phyloP scores from a whole-genome alignment of 1,140 invertebrate genomes.

The Ceratosolen fusciceps region DNA sequence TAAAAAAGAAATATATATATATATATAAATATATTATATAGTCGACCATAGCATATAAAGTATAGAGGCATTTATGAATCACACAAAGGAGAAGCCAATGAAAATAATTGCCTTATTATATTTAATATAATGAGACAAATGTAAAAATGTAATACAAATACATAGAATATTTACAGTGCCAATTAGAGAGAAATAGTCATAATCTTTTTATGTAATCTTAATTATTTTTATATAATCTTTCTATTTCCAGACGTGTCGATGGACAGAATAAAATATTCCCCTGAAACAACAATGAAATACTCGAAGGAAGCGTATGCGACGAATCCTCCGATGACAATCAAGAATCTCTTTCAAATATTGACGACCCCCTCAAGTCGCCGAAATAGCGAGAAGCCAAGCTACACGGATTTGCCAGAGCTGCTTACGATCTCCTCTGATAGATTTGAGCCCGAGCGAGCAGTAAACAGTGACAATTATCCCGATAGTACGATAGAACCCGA shows the following conservation, averaged over 20 bases:
- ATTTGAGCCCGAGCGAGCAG: constrained; percentile 7
- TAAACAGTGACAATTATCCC: constrained; percentile 24
- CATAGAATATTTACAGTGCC: too few species aligned
- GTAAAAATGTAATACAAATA: too few species aligned
- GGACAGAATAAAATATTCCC: background rate
- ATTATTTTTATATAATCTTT: too few species aligned
- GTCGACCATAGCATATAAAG: too few species aligned
- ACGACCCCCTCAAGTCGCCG: background rate
- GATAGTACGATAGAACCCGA: constrained; percentile 26
- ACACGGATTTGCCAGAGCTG: constrained; percentile 8
- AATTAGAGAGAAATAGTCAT: too few species aligned
- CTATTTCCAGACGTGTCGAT: background rate
- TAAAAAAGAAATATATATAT: too few species aligned
- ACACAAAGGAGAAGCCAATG: too few species aligned
- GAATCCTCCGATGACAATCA: background rate
- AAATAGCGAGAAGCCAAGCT: background rate
- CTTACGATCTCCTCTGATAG: constrained; percentile 27
- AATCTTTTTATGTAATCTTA: too few species aligned
- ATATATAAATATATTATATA: too few species aligned
- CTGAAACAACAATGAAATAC: background rate
- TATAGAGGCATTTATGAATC: too few species aligned
- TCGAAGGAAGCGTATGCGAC: background rate
- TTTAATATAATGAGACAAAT: too few species aligned
- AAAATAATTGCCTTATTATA: too few species aligned
- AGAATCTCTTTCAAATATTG: constrained; percentile 16